phyloP scores from a whole-genome alignment of 2,113 vertebrate genomes.

The Globicephala melas region DNA sequence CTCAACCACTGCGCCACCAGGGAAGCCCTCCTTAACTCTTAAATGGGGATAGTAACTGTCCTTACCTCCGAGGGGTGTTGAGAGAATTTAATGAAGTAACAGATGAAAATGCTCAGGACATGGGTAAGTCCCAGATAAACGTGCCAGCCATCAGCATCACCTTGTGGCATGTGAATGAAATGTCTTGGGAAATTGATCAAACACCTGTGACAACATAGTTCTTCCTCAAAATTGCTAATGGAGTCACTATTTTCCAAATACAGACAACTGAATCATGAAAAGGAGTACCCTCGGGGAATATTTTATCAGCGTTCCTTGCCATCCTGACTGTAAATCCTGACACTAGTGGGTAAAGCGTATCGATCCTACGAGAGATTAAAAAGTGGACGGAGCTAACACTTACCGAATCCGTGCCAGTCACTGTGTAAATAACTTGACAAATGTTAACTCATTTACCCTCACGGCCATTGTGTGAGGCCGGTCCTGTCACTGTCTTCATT shows the following conservation, averaged over 20 bases:
- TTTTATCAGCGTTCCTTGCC: neutral
- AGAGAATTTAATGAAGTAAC: neutral
- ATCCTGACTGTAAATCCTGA: neutral
- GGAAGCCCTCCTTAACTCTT: neutral
- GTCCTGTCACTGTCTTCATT: fast-evolving
- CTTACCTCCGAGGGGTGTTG: fast-evolving
- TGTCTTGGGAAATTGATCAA: neutral
- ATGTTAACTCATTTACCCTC: fast-evolving
- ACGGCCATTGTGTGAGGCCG: fast-evolving
- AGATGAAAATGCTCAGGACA: fast-evolving
- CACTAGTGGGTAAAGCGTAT: fast-evolving
- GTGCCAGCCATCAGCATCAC: neutral
- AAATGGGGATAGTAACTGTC: neutral
- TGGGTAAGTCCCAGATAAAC: neutral
- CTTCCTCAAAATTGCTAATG: neutral
- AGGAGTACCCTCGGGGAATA: neutral
- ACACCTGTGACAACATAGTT: neutral
- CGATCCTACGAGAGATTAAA: fast-evolving
- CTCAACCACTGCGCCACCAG: too few relatives aligned
- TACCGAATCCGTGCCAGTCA: fast-evolving
- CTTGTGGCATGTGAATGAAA: neutral
- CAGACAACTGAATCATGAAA: neutral
- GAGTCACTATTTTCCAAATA: neutral
- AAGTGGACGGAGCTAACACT: fast-evolving
- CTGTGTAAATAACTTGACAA: fast-evolving